Base-by-base conservation (phyloP, 2,888 invertebrate genomes). In the Noctua pronuba region DNA sequence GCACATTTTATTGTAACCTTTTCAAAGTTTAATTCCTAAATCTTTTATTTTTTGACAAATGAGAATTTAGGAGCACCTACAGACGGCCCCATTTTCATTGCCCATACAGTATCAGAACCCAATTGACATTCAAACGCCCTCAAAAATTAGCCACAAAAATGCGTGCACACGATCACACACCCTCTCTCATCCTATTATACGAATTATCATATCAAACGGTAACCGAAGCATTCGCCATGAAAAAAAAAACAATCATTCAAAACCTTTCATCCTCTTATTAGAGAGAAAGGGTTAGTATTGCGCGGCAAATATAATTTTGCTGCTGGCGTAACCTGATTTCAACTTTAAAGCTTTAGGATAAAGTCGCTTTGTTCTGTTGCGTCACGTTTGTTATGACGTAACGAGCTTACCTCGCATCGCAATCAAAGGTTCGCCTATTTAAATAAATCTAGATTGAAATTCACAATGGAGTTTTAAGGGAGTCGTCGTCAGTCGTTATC, bases 191-290 rank as follows among this genome's bases (percentile, higher is more conserved):
- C 94, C 95, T 94, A 94, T 95, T 95, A 96, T 91, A 91, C 82
- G 90, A 94, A 96, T 96, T 96, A 96, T 95, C 96, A 96, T 96
- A 96, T 95, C 96, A 96, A 96, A 96, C 95, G 94, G 91, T 89
- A 93, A 90, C 91, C 93, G 92, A 93, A 91, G 93, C 93, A 92
- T 93, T 92, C 90, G 91, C 91, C 88, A 89, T 91, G 90, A 94
- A 95, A 95, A 95, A 94, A 93, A 92, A 91, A 94, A 94, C 94
- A 94, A 93, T 92, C 93, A 92, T 93, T 94, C 94, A 92, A 93
- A 93, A 94, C 94, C 95, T 95, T 95, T 94, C 95, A 95, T 95
- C 95, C 95, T 94, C 95, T 95, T 95, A 95, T 94, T 94, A 95
- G 91, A 92, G 91, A 89, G 92, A 94, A 95, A 94, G 95, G 95